Base-by-base conservation (phyloP, 2,888 invertebrate species). In the Hypselothyrea guttata region DNA sequence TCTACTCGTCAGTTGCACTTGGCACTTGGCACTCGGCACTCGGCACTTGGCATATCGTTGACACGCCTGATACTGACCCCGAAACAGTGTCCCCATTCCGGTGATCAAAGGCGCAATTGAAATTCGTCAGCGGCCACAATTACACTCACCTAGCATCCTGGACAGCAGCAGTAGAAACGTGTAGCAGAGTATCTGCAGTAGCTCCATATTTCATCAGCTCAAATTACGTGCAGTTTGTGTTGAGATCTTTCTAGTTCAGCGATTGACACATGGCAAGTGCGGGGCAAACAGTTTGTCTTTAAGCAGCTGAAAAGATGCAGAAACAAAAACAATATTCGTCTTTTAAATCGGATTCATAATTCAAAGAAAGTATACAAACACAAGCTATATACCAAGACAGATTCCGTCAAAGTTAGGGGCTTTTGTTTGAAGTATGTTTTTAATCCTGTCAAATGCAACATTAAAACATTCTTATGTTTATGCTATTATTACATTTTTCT, bases 81-180 rank as follows among this genome's bases (percentile, higher is more conserved):
- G 52, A 55, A 35, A 7, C 27, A 48, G 33, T 9, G n/a, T n/a
- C 16, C 28, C 7, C 53, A 31, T 22, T 16, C 22, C 31, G 41
- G 34, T 44, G 51, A 60, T 54, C 51, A 42, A 28, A 54, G 53
- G 22, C 4, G 30, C 27, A 42, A 52, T 22, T 22, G 2, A 22
- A 2, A 22, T 5, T 22, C 2, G 22, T 2, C 22, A 4, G 5
- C 22, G 5, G 27, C 9, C 8, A 11, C 2, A 44, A n/a, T 4
- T 15, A 86, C 22, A 22, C 88, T 88, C 75, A 88, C 88, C 89
- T 84, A 88, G 84, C 78, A 86, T 87, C 72, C 86, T 79, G 59
- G 86, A 82, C 57, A 89, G 71, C 45, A 88, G 85, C 69, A 88
- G 70, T 53, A 88, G 77, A 62, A 86, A 78, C 59, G 81, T 87